Evolutionary conservation across 2,113 vertebrate species (phyloP).

Genomic region (Lycocorax pyrrhopterus): DNA sequence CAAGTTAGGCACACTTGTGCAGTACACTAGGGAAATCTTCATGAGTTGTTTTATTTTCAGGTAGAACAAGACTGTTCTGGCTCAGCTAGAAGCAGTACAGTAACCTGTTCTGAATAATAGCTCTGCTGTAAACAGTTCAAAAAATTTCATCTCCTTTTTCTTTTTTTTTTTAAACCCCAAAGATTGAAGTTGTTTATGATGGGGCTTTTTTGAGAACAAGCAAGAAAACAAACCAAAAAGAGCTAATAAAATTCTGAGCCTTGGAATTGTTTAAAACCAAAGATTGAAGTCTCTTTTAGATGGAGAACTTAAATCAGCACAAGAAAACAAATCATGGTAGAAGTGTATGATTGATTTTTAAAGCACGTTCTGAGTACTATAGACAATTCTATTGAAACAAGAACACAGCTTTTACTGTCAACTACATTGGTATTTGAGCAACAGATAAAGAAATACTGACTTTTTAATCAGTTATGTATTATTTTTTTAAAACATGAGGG

Average conservation of each 20-base stretch:
- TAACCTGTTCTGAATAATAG: conserved; percentile 26
- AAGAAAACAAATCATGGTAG: background rate
- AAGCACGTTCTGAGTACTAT: background rate
- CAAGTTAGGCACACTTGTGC: background rate
- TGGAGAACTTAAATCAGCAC: background rate
- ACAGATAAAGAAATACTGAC: background rate
- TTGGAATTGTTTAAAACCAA: background rate
- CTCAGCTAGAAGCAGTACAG: background rate
- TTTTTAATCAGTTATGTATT: background rate
- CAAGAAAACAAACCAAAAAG: background rate
- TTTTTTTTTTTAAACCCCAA: background rate
- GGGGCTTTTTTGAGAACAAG: background rate
- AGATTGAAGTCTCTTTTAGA: background rate
- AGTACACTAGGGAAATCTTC: background rate
- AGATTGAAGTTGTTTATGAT: background rate
- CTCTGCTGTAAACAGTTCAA: background rate
- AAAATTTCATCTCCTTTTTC: background rate
- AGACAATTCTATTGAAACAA: background rate
- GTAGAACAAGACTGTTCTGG: conserved; percentile 6
- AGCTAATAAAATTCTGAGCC: background rate
- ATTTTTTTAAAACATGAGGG: background rate
- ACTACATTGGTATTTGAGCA: background rate
- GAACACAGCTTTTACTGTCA: background rate
- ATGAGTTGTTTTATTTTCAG: conserved; percentile 40
- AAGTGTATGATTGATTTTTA: background rate